A percentile compares a stretch with the other conserved stretches of the same genome.
Evolutionary conservation across 1,140 invertebrate genomes (phyloP).

Genomic region (Lordiphosa clarofinis): DNA sequence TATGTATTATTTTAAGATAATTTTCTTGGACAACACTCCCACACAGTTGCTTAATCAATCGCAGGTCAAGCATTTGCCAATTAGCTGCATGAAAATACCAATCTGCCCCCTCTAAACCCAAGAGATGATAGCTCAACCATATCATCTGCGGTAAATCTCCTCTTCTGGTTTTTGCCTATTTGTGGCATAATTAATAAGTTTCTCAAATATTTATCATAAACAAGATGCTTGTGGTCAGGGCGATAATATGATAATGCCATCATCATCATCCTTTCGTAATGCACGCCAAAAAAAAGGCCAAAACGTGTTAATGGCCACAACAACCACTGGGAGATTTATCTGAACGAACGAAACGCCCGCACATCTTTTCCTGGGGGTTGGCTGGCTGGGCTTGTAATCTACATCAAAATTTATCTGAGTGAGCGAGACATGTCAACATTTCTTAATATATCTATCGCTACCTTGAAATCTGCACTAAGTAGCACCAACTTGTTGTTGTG

Average conservation of each 20-base stretch:
- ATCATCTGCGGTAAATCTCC: constrained; percentile 7
- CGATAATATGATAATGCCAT: constrained; percentile 72
- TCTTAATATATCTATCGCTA: constrained; percentile 77
- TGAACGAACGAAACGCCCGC: constrained; percentile 28
- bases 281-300: constrained; percentile 34
- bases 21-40: too few relatives aligned
- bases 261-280: constrained; percentile 39
- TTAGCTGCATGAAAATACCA: constrained; percentile 39
- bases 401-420: constrained; percentile 77
- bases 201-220: constrained; percentile 73
- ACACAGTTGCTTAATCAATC: background rate
- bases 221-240: constrained; percentile 48
- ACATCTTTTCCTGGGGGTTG: constrained; percentile 21
- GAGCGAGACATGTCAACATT: constrained; percentile 76
- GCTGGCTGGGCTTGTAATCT: constrained; percentile 39
- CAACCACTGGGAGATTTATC: constrained; percentile 33
- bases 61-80: constrained; percentile 25
- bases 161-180: constrained; percentile 44
- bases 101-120: background rate
- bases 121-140: background rate
- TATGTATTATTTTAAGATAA: too few relatives aligned
- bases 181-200: constrained; percentile 76
- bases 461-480: constrained; percentile 74
- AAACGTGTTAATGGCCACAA: constrained; percentile 45
- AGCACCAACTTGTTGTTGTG: constrained; percentile 51